These are phyloP conservation scores for Apodemia zela DNA, from an alignment of 2,888 invertebrate species.

Conservation along the genomic window DNA sequence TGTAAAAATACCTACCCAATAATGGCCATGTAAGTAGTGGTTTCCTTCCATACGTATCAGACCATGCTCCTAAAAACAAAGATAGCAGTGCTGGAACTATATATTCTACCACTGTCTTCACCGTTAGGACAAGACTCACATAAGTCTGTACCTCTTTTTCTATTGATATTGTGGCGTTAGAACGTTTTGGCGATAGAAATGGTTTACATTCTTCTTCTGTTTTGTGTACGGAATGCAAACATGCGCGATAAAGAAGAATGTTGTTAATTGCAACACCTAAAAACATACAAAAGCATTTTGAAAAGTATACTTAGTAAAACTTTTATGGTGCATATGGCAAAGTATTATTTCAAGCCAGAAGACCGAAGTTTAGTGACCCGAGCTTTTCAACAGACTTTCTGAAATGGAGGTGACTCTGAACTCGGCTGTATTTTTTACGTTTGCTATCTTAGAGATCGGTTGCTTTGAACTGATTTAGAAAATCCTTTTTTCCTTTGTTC, in stretches of 20 bases:
- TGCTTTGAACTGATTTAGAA: no score
- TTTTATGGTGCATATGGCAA: no score
- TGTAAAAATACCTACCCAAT: slow-evolving; percentile 67
- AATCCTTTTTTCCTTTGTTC: no score
- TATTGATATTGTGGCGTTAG: slow-evolving; percentile 67
- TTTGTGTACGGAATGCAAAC: slow-evolving; percentile 79
- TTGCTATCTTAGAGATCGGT: no score
- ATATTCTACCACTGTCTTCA: slow-evolving; percentile 82
- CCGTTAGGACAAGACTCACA: slow-evolving; percentile 82
- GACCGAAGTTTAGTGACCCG: no score
- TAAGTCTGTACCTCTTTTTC: slow-evolving; percentile 82
- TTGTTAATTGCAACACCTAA: slow-evolving; percentile 82
- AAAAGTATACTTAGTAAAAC: no score
- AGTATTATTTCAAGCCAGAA: no score
- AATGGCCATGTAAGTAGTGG: slow-evolving; percentile 84
- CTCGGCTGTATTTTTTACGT: no score
- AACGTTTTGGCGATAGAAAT: slow-evolving; percentile 69
- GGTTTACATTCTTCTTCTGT: slow-evolving; percentile 81
- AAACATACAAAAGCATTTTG: slow-evolving; percentile 33
- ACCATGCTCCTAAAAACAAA: slow-evolving; percentile 90
- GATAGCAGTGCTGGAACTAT: slow-evolving; percentile 84
- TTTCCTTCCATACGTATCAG: slow-evolving; percentile 88
- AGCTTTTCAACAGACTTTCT: no score
- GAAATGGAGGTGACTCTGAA: no score
- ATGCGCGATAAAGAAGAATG: slow-evolving; percentile 84